Base-by-base conservation (phyloP, 2,888 invertebrate species). In the Euzetes globulus region DNA sequence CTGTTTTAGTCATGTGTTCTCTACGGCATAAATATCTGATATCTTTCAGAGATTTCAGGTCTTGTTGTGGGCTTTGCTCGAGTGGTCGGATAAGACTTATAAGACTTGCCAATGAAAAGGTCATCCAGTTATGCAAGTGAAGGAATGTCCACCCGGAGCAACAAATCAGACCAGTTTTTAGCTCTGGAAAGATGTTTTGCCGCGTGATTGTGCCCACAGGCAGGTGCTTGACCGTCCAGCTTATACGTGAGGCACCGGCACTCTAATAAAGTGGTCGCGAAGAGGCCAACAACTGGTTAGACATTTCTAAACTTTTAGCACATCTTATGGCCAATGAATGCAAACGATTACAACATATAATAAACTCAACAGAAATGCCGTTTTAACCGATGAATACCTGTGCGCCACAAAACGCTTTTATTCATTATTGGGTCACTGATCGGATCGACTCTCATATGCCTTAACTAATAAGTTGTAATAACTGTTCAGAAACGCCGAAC, bases 51-150 rank as follows among this genome's bases (percentile, higher is more conserved):
- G 19, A 70, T 70, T 70, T 25, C 70, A 47, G 37, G 70, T 70
- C 70, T 70, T 70, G 63, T 70, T 70, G 70, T 70, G 70, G 70
- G 70, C 70, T 70, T 70, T 70, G 70, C 11, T 45, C 41, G 68
- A 41, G 41, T 68, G 68, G 68, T 68, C 63, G 63, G 65, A 65
- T 65, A 65, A 65, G 29, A 65, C 65, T 65, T 19, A 41, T n/a
- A 41, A 65, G 41, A 65, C 65, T 15, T 65, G 71, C 17, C n/a
- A 71, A 52, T 37, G 50, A 52, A 72, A 71, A 72, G 72, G 72
- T 72, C 72, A 72, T 72, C 72, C 11, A 72, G 72, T 72, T 72
- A 72, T 72, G 72, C 72, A 72, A 72, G 37, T 72, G 55, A 72
- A 55, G 55, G 72, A 72, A 72, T 72, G 72, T 72, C 72, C 72